phyloP scores from a whole-genome alignment of 2,888 invertebrate species.

The Yponomeuta sedellus region DNA sequence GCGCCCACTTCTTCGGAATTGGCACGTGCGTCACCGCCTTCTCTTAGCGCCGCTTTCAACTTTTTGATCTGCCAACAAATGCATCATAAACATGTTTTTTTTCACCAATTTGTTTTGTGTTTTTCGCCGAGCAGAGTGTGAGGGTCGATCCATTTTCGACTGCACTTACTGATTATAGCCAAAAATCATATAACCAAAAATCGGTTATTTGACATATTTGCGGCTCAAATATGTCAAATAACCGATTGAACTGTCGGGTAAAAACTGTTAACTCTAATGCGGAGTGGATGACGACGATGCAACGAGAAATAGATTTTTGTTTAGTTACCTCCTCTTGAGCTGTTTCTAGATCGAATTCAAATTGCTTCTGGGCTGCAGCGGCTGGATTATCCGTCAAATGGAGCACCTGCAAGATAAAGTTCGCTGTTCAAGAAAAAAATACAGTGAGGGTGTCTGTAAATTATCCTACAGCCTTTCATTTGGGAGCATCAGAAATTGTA shows the following conservation, averaged over 20 bases:
- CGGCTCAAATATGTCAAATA: no score
- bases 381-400: conserved; percentile 86
- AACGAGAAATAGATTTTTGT: background rate
- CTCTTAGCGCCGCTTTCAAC: conserved; percentile 70
- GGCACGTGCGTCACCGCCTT: conserved; percentile 39
- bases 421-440: background rate
- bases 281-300: background rate
- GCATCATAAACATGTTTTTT: background rate
- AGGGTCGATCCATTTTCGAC: no score
- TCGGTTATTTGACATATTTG: no score
- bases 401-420: conserved; percentile 59
- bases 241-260: no score
- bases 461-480: conserved; percentile 75
- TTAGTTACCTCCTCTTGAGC: conserved; percentile 79
- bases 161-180: no score
- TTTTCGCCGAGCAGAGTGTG: no score
- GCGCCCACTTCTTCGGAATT: conserved; percentile 68
- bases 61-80: conserved; percentile 67
- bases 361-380: conserved; percentile 79
- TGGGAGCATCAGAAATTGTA: conserved; percentile 23
- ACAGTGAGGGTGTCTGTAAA: conserved; percentile 54
- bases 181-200: no score
- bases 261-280: no score
- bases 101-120: no score
- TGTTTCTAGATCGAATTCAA: conserved; percentile 80